Percentiles rank a stretch among this genome's conserved stretches.
Evolutionary conservation across 2,888 invertebrate genomes (phyloP).

Genomic region (Drosophila anceps): DNA sequence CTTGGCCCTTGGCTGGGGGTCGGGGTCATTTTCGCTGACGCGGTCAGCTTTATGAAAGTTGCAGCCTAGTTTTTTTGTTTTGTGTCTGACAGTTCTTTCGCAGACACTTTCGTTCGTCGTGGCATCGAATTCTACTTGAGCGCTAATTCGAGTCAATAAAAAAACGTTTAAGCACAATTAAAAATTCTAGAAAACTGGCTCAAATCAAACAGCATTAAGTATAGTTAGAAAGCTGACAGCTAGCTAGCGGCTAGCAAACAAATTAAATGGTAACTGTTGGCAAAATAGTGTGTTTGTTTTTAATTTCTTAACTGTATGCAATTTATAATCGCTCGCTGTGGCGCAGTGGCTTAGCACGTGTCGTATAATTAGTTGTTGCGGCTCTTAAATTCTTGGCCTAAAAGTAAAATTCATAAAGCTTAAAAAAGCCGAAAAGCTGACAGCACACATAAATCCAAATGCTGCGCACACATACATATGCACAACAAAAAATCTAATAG

Average conservation of each 20-base stretch:
- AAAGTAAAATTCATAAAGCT: conserved; percentile 69
- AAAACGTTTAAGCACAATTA: conserved; percentile 71
- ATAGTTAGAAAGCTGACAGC: conserved; percentile 66
- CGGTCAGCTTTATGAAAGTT: conserved; percentile 56
- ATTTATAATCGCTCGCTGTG: conserved; percentile 37
- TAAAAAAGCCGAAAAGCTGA: conserved; percentile 63
- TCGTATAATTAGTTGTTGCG: conserved; percentile 53
- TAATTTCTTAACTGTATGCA: conserved; percentile 56
- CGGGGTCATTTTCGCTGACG: conserved; percentile 17
- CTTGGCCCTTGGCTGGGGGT: conserved; percentile 30
- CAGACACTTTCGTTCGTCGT: conserved; percentile 65
- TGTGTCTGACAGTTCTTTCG: conserved; percentile 32
- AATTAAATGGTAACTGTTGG: conserved; percentile 64
- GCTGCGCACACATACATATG: conserved; percentile 9
- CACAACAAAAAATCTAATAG: conserved; percentile 31
- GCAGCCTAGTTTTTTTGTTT: conserved; percentile 46
- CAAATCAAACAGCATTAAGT: conserved; percentile 46
- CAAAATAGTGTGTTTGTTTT: conserved; percentile 33
- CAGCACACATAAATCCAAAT: conserved; percentile 69
- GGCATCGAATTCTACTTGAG: conserved; percentile 78
- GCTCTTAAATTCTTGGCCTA: conserved; percentile 64
- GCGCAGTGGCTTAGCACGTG: conserved; percentile 58
- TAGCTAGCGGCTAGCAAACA: conserved; percentile 33
- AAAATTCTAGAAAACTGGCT: conserved; percentile 71
- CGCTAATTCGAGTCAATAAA: conserved; percentile 73